Conservation (phyloP, 2,113 vertebrate species). For the Atractosteus spatula region DNA sequence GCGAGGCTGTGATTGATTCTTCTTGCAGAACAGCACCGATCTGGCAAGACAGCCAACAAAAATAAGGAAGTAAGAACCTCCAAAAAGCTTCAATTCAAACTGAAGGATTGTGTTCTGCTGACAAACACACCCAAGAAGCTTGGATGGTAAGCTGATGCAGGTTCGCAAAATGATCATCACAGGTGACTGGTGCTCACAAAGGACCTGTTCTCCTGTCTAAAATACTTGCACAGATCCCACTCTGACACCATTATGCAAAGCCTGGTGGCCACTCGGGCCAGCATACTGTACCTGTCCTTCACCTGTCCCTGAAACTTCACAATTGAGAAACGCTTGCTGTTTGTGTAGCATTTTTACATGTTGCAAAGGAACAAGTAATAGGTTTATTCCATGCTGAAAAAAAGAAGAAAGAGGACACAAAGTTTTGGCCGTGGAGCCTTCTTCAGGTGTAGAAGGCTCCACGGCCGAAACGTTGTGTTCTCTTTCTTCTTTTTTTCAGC, state of each 20-base stretch:
- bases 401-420: too few relatives aligned
- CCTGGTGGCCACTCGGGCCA: slow-evolving; percentile 47
- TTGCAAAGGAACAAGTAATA: too few relatives aligned
- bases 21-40: slow-evolving; percentile 46
- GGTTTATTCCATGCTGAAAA: too few relatives aligned
- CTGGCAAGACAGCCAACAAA: slow-evolving; percentile 49
- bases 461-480: too few relatives aligned
- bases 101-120: slow-evolving; percentile 13
- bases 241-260: slow-evolving; percentile 17
- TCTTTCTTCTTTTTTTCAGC: too few relatives aligned
- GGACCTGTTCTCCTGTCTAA: slow-evolving; percentile 35
- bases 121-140: slow-evolving; percentile 18
- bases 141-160: slow-evolving; percentile 24
- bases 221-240: slow-evolving; percentile 17
- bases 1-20: slow-evolving; percentile 51
- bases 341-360: too few relatives aligned
- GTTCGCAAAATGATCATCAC: slow-evolving; percentile 49
- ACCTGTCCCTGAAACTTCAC: not conserved
- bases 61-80: slow-evolving; percentile 37
- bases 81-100: not conserved
- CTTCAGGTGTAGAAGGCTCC: too few relatives aligned
- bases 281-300: slow-evolving; percentile 39
- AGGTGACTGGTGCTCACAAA: slow-evolving; percentile 58
- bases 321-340: too few relatives aligned
- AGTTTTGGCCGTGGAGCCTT: too few relatives aligned